Percentiles rank a stretch among this genome's conserved stretches.
Conservation (phyloP, 2,113 vertebrate species). For the Perccottus glenii region DNA sequence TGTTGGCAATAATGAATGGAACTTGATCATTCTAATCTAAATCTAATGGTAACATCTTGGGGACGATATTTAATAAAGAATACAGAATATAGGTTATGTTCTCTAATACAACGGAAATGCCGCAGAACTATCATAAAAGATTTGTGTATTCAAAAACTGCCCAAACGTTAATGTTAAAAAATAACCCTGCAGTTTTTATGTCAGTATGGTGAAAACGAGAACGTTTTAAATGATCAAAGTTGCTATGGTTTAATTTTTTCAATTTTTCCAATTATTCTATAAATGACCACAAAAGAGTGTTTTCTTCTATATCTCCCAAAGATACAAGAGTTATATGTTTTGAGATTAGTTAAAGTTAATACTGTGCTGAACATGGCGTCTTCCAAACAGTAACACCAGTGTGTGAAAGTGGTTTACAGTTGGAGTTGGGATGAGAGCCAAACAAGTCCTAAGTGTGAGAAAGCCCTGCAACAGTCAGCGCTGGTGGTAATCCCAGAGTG, state of each 20-base stretch:
- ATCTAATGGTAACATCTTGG: no score
- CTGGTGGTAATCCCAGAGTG: constrained; percentile 72
- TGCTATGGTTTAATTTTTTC: no score
- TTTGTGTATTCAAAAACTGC: no score
- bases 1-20: neutral
- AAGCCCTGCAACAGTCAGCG: constrained; percentile 59
- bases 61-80: no score
- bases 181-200: no score
- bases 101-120: no score
- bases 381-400: neutral
- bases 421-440: constrained; percentile 62
- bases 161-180: no score
- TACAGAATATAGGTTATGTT: no score
- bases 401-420: constrained; percentile 41
- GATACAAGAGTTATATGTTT: neutral
- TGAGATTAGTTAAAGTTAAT: neutral
- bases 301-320: neutral
- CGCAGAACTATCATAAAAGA: no score
- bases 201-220: no score
- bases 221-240: no score
- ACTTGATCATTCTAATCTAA: neutral
- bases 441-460: constrained; percentile 74
- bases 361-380: neutral
- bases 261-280: no score
- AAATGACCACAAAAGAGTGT: neutral